Evolutionary conservation across 2,888 invertebrate species (phyloP), one percentile per base, ranked within the genome.

Genomic region (Trachelus iudaicus): DNA sequence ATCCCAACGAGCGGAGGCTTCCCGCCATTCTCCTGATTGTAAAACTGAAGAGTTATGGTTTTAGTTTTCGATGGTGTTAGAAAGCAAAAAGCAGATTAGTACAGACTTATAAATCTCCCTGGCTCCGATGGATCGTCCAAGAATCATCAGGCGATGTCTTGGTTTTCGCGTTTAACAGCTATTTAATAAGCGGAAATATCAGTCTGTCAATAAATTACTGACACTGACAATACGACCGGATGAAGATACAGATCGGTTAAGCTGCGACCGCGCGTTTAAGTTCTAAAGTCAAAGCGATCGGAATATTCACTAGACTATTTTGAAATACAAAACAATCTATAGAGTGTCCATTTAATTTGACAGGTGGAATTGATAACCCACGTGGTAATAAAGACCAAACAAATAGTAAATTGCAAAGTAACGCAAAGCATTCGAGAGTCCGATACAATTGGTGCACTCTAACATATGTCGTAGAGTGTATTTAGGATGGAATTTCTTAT

Each of bases 21-120:
- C 9, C 92, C 92, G 69, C 92, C 92, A 83, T 91, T 92, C 84
- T 92, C 92, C 90, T 92, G 90, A 81, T 91, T 91, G 86, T 87
- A 90, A 89, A 90, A 91, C 91, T 91, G 85, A 85, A 86, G 79
- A 87, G 83, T 85, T 87, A 87, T 77, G 79, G 71, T 71, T 78
- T 74, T 35, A 74, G 74, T 74, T 0, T 56, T 56, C 23, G 23
- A 56, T 23, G 56, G 23, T 56, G 56, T 56, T 56, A 56, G 56
- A 56, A 56, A 56, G 56, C 56, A 56, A 56, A 23, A 56, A 23
- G 56, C 56, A 56, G 6, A 56, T 56, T 56, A 56, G 56, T 56
- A 56, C 56, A 56, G 56, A 56, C 56, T 56, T 23, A 56, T 23
- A 15, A 56, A 56, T 56, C 23, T 23, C 23, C 56, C 9, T 23